These are phyloP conservation scores for Entelurus aequoreus DNA, from an alignment of 2,113 vertebrate species.

Conservation along the genomic window DNA sequence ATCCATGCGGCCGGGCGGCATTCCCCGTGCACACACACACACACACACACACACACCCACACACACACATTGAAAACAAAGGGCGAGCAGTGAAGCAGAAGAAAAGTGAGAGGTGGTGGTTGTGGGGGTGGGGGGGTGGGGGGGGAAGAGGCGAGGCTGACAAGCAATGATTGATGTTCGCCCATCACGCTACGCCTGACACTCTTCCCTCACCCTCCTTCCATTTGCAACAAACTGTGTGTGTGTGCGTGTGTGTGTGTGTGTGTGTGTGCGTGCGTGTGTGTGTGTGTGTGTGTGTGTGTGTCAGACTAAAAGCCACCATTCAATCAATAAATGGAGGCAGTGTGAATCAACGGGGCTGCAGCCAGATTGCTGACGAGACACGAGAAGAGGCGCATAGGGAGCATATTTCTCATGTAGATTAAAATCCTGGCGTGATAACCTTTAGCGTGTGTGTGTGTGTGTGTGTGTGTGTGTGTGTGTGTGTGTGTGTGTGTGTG, in stretches of 20 bases:
- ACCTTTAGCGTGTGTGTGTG: constrained; percentile 66
- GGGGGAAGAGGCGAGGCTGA: constrained; percentile 62
- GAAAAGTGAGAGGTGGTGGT: constrained; percentile 55
- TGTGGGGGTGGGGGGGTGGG: constrained; percentile 3
- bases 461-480: constrained; percentile 7
- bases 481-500: constrained; percentile 20
- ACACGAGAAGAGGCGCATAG: constrained; percentile 57
- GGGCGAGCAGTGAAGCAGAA: constrained; percentile 77
- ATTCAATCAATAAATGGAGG: constrained; percentile 64
- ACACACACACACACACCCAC: too few relatives aligned
- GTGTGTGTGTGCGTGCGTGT: not conserved
- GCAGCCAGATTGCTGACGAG: constrained; percentile 85
- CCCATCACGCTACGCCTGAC: constrained; percentile 77
- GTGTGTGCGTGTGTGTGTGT: not conserved
- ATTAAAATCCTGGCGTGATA: constrained; percentile 59
- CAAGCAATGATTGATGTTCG: constrained; percentile 86
- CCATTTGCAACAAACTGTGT: constrained; percentile 40
- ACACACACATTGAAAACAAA: constrained; percentile 66
- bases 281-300: constrained; percentile 47
- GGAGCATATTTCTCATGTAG: constrained; percentile 77
- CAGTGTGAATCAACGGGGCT: constrained; percentile 45
- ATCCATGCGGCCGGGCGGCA: too few relatives aligned
- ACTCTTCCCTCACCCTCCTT: constrained; percentile 65
- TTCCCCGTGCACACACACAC: too few relatives aligned
- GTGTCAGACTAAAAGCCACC: constrained; percentile 48